Evolutionary conservation across 2,888 invertebrate species (phyloP), one percentile per base, ranked within the genome.

Genomic region (Antitype chi): DNA sequence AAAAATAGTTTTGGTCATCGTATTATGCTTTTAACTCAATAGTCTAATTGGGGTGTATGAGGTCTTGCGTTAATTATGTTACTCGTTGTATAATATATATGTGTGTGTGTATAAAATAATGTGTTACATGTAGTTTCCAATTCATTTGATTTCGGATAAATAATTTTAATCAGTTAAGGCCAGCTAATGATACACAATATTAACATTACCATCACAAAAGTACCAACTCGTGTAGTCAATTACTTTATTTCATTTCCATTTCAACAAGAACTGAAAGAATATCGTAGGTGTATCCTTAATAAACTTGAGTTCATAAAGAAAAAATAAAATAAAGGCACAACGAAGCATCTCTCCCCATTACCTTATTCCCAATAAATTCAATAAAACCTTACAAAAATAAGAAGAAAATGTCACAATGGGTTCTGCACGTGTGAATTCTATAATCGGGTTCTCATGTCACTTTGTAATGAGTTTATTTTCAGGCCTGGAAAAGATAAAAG

Each of bases 401-500:
- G 64, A 67, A 55, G 53, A 81, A 71, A 77, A 71, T 62, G 70
- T 73, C 75, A 83, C 73, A 76, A 74, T 76, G 86, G 75, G 80
- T 76, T 84, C 85, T 74, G 78, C 78, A 78, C 80, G 82, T 85
- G 84, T 77, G 82, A 86, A 85, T 85, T 81, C 78, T 81, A 82
- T 84, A 87, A 85, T 88, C 85, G 84, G 78, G 84, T 82, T 90
- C 88, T 87, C 89, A 82, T 87, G 89, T 90, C 89, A 89, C 88
- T 87, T 84, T 77, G 88, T 91, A 91, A 91, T 91, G 89, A 90
- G 88, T 90, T 91, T 91, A 89, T 90, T 91, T 87, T 85, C 85
- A 80, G 70, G 80, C 72, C 76, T 76, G 70, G 70, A 70, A 80
- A 85, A 88, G 88, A 90, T 89, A 91, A 91, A 90, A 91, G 88